These are phyloP conservation scores for Cromileptes altivelis DNA, from an alignment of 2,113 vertebrate species.

Conservation along the genomic window DNA sequence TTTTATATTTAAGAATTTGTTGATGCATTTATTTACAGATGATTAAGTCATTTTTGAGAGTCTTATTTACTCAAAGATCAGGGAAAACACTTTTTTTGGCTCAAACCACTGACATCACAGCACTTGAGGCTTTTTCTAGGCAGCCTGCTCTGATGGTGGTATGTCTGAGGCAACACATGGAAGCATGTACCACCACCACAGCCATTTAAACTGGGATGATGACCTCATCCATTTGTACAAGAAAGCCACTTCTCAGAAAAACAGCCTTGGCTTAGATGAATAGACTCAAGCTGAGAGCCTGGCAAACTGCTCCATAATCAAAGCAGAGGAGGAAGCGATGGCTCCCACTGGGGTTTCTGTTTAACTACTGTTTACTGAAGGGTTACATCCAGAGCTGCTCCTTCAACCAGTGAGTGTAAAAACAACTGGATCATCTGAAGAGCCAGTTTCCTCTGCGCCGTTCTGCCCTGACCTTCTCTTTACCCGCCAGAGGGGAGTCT, in stretches of 20 bases:
- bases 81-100: background rate
- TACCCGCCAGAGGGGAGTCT: slow-evolving; percentile 45
- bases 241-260: slow-evolving; percentile 45
- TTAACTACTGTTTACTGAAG: slow-evolving; percentile 37
- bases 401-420: slow-evolving; percentile 11
- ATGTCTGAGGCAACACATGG: slow-evolving; percentile 9
- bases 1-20: background rate
- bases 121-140: background rate
- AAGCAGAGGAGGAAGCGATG: slow-evolving; percentile 7
- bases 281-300: slow-evolving; percentile 27
- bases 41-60: background rate
- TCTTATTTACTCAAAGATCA: background rate
- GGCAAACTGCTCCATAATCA: slow-evolving; percentile 42
- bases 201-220: slow-evolving; percentile 45
- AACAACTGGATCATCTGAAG: slow-evolving; percentile 46
- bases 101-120: background rate
- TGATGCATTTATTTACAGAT: background rate
- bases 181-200: background rate
- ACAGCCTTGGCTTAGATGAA: background rate
- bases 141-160: slow-evolving; percentile 8
- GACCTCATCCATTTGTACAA: slow-evolving; percentile 40
- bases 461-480: slow-evolving; percentile 51
- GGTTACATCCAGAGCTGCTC: slow-evolving; percentile 2
- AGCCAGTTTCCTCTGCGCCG: slow-evolving; percentile 12
- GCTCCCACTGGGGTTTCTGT: slow-evolving; percentile 39